Percentiles rank a stretch among this genome's conserved stretches.
phyloP scores from a whole-genome alignment of 1,140 invertebrate species.

The Schlechtendalia chinensis region DNA sequence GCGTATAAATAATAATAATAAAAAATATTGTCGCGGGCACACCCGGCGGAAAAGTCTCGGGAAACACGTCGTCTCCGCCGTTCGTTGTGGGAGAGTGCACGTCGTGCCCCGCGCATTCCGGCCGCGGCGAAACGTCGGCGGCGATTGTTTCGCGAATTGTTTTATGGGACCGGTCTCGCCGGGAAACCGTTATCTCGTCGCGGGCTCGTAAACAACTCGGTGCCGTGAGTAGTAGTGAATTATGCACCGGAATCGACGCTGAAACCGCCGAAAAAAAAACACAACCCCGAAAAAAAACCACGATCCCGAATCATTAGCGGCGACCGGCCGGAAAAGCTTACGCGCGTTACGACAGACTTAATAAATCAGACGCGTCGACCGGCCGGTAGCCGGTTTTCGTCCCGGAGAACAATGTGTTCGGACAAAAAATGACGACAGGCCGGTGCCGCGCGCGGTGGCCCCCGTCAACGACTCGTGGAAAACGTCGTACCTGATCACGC shows the following conservation, averaged over 20 bases:
- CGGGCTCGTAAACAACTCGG: slow-evolving; percentile 15
- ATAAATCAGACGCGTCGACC: slow-evolving; percentile 28
- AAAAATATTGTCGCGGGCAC: not conserved
- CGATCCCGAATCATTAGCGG: slow-evolving; percentile 32
- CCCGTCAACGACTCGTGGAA: slow-evolving; percentile 21
- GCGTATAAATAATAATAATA: too few species aligned
- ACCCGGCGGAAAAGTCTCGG: not conserved
- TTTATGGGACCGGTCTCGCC: slow-evolving; percentile 19
- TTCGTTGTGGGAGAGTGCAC: too few species aligned
- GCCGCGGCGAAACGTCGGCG: slow-evolving; percentile 29
- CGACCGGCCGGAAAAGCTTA: slow-evolving; percentile 6
- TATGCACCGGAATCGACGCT: slow-evolving; percentile 14
- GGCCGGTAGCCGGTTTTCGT: slow-evolving; percentile 22
- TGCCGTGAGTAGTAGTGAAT: slow-evolving; percentile 34
- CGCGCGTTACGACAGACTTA: slow-evolving; percentile 7
- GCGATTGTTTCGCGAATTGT: slow-evolving; percentile 34
- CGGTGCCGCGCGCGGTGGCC: not conserved
- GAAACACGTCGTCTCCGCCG: too few species aligned
- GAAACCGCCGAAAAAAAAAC: too few species aligned
- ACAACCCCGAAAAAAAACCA: not conserved
- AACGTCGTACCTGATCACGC: slow-evolving; percentile 22
- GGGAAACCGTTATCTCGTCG: not conserved
- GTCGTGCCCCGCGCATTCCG: slow-evolving; percentile 36
- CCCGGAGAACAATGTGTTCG: slow-evolving; percentile 1
- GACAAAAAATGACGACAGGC: not conserved